Evolutionary conservation across 2,113 vertebrate species (phyloP).

Genomic region (Himantopus leucocephalus): DNA sequence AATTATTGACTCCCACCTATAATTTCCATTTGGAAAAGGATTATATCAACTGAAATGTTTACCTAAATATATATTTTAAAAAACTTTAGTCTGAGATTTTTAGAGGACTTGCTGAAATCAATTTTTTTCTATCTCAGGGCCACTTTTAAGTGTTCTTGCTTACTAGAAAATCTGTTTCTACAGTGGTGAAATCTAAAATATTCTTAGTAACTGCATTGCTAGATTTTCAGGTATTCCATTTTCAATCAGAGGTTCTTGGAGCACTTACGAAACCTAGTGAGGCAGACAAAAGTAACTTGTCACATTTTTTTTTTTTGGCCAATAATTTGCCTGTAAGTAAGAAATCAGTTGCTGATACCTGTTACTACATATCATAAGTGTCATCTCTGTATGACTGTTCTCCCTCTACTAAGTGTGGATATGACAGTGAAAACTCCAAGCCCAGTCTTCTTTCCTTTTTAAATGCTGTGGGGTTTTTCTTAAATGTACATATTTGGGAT

Average conservation of each 20-base stretch:
- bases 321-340: neutral
- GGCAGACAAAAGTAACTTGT: neutral
- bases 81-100: neutral
- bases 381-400: neutral
- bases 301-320: neutral
- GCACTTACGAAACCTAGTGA: neutral
- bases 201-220: rapidly evolving
- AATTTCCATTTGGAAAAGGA: neutral
- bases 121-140: neutral
- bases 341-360: neutral
- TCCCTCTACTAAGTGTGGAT: neutral
- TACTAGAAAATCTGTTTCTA: neutral
- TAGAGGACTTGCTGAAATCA: neutral
- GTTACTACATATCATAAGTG: neutral
- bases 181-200: neutral
- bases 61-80: too few relatives aligned
- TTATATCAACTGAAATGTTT: neutral
- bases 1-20: neutral
- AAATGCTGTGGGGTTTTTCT: neutral
- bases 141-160: neutral
- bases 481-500: neutral
- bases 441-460: neutral
- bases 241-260: neutral
- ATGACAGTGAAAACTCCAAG: neutral
- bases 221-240: neutral